Percentiles rank a stretch among this genome's conserved stretches.
Evolutionary conservation across 2,797 vertebrate species (phyloP).

Genomic region (Argyrosomus regius): DNA sequence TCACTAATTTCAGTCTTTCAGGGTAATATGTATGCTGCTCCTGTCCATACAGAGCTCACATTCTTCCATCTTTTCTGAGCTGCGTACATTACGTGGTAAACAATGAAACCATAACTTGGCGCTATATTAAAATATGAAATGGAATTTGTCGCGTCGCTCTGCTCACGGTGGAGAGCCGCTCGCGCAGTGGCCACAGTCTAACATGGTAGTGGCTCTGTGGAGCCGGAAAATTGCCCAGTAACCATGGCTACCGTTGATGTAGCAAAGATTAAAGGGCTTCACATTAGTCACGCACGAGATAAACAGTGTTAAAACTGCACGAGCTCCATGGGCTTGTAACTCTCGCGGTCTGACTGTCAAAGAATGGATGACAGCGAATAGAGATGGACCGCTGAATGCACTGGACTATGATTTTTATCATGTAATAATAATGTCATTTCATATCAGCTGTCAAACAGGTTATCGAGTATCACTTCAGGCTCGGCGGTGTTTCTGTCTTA

Average conservation of each 20-base stretch:
- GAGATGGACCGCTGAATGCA: neutral
- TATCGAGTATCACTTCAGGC: neutral
- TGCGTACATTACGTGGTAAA: no score
- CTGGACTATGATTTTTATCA: neutral
- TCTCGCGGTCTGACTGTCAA: neutral
- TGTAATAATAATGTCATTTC: neutral
- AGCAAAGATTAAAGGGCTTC: conserved; percentile 19
- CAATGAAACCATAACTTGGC: no score
- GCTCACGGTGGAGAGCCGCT: no score
- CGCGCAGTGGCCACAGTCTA: no score
- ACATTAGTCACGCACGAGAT: conserved; percentile 1
- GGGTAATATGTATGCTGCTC: no score
- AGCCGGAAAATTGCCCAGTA: conserved; percentile 25
- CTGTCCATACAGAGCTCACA: no score
- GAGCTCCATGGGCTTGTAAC: neutral
- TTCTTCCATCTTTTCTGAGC: no score
- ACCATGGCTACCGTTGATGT: conserved; percentile 57
- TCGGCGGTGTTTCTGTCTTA: conserved; percentile 29
- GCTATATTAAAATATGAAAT: no score
- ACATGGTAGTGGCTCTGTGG: conserved; percentile 15
- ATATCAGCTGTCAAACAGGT: neutral
- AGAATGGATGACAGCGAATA: neutral
- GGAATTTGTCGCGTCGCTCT: no score
- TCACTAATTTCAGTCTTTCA: no score
- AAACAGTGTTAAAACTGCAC: neutral